Base-by-base conservation (phyloP, 1,140 invertebrate genomes). In the Drosophila tani region DNA sequence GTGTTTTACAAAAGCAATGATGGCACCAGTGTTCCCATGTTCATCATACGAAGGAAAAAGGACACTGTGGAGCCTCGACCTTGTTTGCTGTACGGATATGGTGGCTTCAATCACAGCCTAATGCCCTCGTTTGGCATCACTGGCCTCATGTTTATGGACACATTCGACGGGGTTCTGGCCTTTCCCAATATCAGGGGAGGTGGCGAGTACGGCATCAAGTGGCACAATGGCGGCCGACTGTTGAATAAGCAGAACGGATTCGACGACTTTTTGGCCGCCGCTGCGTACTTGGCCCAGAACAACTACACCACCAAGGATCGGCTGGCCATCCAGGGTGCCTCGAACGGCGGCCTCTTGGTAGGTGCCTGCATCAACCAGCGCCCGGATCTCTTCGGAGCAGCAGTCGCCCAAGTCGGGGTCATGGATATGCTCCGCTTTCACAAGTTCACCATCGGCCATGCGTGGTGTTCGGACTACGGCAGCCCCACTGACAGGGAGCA, bases 351-450 rank as follows among this genome's bases (percentile, higher is more conserved):
- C 3, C 94, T 99, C 27, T 93, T 99, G 19, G 96, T 99, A 4
- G 98, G 96, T n/a, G 98, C 98, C 8, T 97, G 96, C 88, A 95
- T 97, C 51, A 99, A 99, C 94, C 99, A 99, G 94, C 94, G 98
- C 51, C 99, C 99, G 8, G 97, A 99, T 88, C 94, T 99, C 5
- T 99, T 97, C 94, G 98, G 97, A 21, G 97, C 97, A 79, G 97
- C 96, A 24, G 95, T 99, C 82, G 95, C 96, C 82, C 96, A 98
- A 95, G 98, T 98, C 66, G 98, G 97, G 17, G 98, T 99, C 1
- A 95, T 99, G 93, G 99, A 99, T 93, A 98, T 99, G 98, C 93
- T 99, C 47, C 95, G 98, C 45, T 99, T 98, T 93, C 97, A 99
- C 93, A 99, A 99, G 93, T 99, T 99, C 93, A 99, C 99, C 3